These are phyloP conservation scores for Cotesia vestalis DNA, from an alignment of 1,140 invertebrate genomes.

Conservation along the genomic window DNA sequence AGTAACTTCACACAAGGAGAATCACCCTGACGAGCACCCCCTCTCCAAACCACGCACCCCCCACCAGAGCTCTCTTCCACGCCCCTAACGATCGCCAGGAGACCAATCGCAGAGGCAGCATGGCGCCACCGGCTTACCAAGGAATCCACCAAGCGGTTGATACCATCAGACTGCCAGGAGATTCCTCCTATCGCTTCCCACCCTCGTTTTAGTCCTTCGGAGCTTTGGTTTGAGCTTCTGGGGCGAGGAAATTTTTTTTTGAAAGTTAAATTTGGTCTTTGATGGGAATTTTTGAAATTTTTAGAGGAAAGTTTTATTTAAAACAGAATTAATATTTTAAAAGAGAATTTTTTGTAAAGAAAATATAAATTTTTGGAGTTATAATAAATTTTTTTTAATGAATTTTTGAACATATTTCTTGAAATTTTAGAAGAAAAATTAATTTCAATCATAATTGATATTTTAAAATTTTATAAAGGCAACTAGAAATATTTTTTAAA, in stretches of 20 bases:
- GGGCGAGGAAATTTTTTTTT: neutral
- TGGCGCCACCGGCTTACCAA: slow-evolving; percentile 55
- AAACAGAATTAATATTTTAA: too few species aligned
- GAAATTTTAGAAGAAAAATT: too few species aligned
- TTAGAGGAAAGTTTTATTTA: too few species aligned
- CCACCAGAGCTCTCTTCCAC: slow-evolving; percentile 33
- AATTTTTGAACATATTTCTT: too few species aligned
- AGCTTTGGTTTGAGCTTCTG: slow-evolving; percentile 32
- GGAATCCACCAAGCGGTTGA: slow-evolving; percentile 45
- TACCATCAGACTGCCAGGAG: slow-evolving; percentile 52
- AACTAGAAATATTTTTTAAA: too few species aligned
- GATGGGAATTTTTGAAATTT: too few species aligned
- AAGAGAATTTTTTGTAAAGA: too few species aligned
- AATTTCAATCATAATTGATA: too few species aligned
- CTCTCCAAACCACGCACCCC: slow-evolving; percentile 3
- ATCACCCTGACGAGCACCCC: slow-evolving; percentile 8
- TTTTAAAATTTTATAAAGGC: too few species aligned
- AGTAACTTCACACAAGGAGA: neutral
- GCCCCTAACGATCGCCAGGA: slow-evolving; percentile 41
- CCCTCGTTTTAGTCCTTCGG: neutral
- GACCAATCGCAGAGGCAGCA: slow-evolving; percentile 58
- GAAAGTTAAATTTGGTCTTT: neutral
- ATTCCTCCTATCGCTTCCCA: slow-evolving; percentile 26
- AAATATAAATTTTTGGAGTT: too few species aligned
- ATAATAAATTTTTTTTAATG: too few species aligned